These are phyloP conservation scores for Neosilurus hyrtlii DNA, from an alignment of 2,797 vertebrate genomes.

Conservation along the genomic window DNA sequence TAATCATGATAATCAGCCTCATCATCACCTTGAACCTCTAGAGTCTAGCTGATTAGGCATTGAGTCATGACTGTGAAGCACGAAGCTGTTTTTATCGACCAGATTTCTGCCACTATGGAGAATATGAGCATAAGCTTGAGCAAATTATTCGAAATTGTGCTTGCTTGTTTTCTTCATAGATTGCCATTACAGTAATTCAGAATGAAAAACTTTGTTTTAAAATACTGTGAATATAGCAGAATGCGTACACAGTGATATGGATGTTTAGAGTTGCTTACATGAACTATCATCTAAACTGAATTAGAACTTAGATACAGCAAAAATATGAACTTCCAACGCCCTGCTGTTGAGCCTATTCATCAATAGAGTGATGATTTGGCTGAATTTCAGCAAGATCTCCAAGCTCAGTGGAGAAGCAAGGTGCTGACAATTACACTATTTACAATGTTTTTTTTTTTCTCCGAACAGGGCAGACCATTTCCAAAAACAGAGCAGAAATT, in stretches of 20 bases:
- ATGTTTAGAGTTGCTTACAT: conserved; percentile 46
- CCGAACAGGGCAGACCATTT: conserved; percentile 69
- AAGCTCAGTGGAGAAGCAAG: conserved; percentile 46
- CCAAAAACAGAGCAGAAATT: conserved; percentile 80
- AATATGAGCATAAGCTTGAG: conserved; percentile 2
- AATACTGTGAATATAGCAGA: conserved; percentile 20
- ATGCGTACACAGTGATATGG: conserved; percentile 10
- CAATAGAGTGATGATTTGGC: conserved; percentile 43
- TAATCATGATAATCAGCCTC: conserved; percentile 41
- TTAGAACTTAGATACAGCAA: conserved; percentile 44
- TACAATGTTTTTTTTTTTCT: conserved; percentile 33
- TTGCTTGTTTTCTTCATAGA: background rate
- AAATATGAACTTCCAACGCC: conserved; percentile 42
- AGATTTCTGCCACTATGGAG: conserved; percentile 17
- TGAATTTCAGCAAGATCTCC: conserved; percentile 42
- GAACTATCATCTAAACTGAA: conserved; percentile 42
- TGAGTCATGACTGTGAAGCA: conserved; percentile 25
- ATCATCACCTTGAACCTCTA: conserved; percentile 30
- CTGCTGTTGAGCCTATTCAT: conserved; percentile 41
- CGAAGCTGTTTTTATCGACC: conserved; percentile 15
- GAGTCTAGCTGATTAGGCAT: conserved; percentile 16
- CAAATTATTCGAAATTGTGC: conserved; percentile 24
- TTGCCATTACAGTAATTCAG: conserved; percentile 25
- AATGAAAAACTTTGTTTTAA: conserved; percentile 17
- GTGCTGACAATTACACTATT: conserved; percentile 48